Evolutionary conservation across 2,113 vertebrate genomes (phyloP), one percentile per base, ranked within the genome.

Genomic region (Melanostigma gelatinosum): DNA sequence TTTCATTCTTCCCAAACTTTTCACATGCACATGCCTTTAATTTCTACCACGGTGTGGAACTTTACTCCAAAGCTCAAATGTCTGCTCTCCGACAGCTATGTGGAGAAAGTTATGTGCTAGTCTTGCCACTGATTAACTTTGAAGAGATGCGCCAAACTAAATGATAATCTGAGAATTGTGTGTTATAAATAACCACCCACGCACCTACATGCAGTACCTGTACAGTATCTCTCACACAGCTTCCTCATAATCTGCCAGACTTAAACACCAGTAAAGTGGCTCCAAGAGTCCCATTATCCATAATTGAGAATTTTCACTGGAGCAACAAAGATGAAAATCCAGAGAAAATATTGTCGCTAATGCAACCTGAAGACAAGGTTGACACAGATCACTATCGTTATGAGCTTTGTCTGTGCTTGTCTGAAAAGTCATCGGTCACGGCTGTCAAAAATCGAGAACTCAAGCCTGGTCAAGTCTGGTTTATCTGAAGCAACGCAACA

Each of bases 21-120:
- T 93, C 90, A 92, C 92, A 93, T 70, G 78, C 71, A 79, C 85
- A 75, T 92, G 90, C 44, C 89, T 92, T 90, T 85, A 63, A 89
- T 92, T 92, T 92, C 88, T 86, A 89, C 82, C 77, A 52, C 75
- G 68, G 89, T 92, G 92, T 93, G 87, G 80, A 91, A 91, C 83
- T 88, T 92, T 87, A 77, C 88, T 63, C 78, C 73, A 63, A 81
- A 83, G 83, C 36, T 90, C 87, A 87, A 83, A 77, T 82, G 44
- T 84, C 78, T 79, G 72, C 82, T 77, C 68, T 74, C 80, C 50
- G 13, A 1, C 72, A 78, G 46, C 64, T 80, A 81, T 85, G 82
- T 63, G 57, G 20, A 69, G 77, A 86, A 40, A 83, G 71, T 12
- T 42, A 84, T 89, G 60, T 66, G 18, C 64, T 24, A 9, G 22